Percentiles rank a stretch among this genome's conserved stretches.
These are phyloP conservation scores for Monomorium pharaonis DNA, from an alignment of 1,140 invertebrate species.

Conservation along the genomic window DNA sequence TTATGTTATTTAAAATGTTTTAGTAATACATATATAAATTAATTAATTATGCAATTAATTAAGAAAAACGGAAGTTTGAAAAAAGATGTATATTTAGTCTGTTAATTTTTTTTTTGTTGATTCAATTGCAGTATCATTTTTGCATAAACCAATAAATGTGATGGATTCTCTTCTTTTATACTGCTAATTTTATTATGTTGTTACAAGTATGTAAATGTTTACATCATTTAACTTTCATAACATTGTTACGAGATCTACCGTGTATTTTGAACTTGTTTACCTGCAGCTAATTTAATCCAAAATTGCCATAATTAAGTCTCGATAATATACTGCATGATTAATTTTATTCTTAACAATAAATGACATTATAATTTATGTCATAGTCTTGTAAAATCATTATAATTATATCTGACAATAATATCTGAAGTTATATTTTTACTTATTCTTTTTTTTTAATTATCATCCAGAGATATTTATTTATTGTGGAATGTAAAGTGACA, in stretches of 20 bases:
- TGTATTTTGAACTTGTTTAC: slow-evolving; percentile 39
- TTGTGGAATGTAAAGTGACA: neutral
- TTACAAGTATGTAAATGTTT: slow-evolving; percentile 3
- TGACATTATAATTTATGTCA: neutral
- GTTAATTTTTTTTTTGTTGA: neutral
- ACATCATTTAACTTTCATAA: slow-evolving; percentile 27
- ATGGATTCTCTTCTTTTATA: neutral
- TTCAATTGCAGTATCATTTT: neutral
- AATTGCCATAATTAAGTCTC: slow-evolving; percentile 18
- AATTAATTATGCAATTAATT: neutral
- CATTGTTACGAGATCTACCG: slow-evolving; percentile 4
- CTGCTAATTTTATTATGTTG: slow-evolving; percentile 2
- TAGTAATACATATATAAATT: neutral
- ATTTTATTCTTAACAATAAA: slow-evolving; percentile 12
- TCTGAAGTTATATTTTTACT: neutral
- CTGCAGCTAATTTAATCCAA: neutral
- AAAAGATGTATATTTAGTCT: neutral
- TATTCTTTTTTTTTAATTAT: neutral
- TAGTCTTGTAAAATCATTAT: neutral
- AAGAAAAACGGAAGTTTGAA: neutral
- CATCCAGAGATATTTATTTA: neutral
- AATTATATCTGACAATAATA: no score
- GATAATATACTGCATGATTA: neutral
- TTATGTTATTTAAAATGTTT: neutral
- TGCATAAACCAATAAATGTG: neutral